These are phyloP conservation scores for Cyphomyrus discorhynchus DNA, from an alignment of 2,113 vertebrate species.

Conservation along the genomic window DNA sequence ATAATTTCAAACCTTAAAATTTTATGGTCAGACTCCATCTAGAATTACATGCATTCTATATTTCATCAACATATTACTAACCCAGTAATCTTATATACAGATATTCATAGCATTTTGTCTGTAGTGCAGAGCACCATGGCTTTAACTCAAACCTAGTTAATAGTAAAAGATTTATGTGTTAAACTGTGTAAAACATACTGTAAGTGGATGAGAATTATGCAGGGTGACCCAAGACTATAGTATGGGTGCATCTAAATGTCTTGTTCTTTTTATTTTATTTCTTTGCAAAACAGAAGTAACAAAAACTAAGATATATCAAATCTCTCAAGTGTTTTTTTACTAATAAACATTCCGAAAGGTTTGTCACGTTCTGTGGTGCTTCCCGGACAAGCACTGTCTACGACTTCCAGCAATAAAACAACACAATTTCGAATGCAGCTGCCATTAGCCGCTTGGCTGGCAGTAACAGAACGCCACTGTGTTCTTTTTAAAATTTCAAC, in stretches of 20 bases:
- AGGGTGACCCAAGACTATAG: neutral
- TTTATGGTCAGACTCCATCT: neutral
- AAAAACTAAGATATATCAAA: neutral
- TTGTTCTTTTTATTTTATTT: neutral
- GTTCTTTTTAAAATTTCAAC: neutral
- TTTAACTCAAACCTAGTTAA: neutral
- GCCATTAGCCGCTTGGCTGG: neutral
- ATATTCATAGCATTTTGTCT: neutral
- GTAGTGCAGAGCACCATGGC: neutral
- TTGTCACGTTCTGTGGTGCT: neutral
- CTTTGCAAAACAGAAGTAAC: neutral
- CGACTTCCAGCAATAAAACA: neutral
- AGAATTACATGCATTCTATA: neutral
- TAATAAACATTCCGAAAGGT: neutral
- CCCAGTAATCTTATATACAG: neutral
- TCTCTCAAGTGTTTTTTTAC: neutral
- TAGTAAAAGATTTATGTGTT: neutral
- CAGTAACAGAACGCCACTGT: neutral
- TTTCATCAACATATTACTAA: neutral
- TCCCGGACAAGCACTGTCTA: neutral
- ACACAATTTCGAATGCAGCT: neutral
- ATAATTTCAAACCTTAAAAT: neutral
- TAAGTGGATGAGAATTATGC: neutral
- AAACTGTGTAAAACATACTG: neutral
- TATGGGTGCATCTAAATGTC: neutral